A percentile compares a stretch with the other conserved stretches of the same genome.
Conservation (phyloP, 2,888 invertebrate genomes). For the Leptinotarsa tumamoca region DNA sequence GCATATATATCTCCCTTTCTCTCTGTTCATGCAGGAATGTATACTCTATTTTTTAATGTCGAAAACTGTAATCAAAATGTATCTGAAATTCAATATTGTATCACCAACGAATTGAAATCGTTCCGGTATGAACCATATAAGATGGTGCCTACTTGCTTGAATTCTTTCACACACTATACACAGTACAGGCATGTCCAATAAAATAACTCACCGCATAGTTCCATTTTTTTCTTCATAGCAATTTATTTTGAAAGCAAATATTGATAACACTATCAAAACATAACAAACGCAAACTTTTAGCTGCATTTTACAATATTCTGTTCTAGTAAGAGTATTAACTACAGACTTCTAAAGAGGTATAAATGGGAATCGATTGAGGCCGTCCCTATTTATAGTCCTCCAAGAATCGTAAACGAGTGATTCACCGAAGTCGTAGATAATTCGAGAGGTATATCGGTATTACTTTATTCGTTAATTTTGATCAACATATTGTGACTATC, state of each 20-base stretch:
- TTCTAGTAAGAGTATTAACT: not conserved
- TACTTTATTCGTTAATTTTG: not conserved
- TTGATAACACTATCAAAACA: constrained; percentile 2
- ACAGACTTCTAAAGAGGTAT: not conserved
- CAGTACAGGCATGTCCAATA: not conserved
- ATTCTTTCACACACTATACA: too few species aligned
- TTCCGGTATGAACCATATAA: too few species aligned
- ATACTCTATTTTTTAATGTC: too few species aligned
- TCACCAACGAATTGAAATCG: too few species aligned
- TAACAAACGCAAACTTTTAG: not conserved
- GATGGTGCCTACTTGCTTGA: too few species aligned
- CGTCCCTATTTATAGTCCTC: not conserved
- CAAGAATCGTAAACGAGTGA: not conserved
- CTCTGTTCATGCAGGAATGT: too few species aligned
- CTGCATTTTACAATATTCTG: not conserved
- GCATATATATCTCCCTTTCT: too few species aligned
- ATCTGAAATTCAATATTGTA: too few species aligned
- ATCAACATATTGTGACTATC: not conserved
- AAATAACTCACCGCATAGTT: constrained; percentile 27
- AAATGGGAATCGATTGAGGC: not conserved
- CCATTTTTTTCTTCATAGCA: constrained; percentile 17
- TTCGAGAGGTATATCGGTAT: not conserved
- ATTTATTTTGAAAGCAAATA: not conserved
- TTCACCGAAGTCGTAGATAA: not conserved
- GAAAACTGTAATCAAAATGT: too few species aligned